A percentile compares a stretch with the other conserved stretches of the same genome.
These are phyloP conservation scores for Chironomus riparius DNA, from an alignment of 2,888 invertebrate species.

Conservation along the genomic window DNA sequence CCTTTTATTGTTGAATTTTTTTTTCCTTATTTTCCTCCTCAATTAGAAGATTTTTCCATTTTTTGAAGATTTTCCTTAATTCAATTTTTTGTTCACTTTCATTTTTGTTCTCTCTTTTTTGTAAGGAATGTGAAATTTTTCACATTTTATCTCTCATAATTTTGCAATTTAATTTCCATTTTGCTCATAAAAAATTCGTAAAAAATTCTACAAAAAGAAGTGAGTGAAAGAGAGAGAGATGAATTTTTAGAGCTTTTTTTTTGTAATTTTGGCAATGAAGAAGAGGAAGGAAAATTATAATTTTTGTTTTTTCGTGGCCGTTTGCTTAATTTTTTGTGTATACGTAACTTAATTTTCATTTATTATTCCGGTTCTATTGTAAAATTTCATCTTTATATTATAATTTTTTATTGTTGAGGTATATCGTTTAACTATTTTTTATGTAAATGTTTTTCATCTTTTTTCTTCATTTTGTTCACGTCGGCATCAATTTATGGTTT, in stretches of 20 bases:
- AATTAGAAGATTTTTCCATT: background rate
- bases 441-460: background rate
- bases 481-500: no score
- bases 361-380: background rate
- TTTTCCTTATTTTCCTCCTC: slow-evolving; percentile 7
- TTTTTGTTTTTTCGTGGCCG: no score
- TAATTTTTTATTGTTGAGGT: slow-evolving; percentile 13
- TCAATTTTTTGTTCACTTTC: background rate
- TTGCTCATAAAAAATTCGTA: background rate
- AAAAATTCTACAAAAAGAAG: no score
- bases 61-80: background rate
- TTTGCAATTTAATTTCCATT: background rate
- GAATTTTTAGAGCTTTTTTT: no score
- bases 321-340: no score
- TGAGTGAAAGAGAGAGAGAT: no score
- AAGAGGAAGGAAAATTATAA: no score
- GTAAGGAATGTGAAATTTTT: no score
- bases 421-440: slow-evolving; percentile 9
- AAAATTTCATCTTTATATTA: background rate
- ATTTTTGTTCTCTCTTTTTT: background rate
- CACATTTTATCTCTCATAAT: background rate
- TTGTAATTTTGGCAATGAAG: no score
- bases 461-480: no score
- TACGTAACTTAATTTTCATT: background rate
- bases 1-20: background rate